Conservation (phyloP, 2,113 vertebrate genomes). For the Leiothrix lutea region DNA sequence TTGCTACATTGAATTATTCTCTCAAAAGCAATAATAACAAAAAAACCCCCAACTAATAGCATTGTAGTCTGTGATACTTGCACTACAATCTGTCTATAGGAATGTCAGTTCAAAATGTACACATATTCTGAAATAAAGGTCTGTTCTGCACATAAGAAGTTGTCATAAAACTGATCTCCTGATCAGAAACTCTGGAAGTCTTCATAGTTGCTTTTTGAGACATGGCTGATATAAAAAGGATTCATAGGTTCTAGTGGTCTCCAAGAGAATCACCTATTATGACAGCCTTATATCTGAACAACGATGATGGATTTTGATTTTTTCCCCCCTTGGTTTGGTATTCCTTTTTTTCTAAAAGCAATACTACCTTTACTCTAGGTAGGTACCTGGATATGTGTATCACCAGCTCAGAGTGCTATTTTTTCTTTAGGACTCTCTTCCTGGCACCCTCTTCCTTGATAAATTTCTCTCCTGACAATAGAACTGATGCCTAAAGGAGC, state of each 20-base stretch:
- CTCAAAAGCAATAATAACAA: not conserved
- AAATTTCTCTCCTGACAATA: not conserved
- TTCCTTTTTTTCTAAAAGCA: not conserved
- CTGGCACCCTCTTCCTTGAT: not conserved
- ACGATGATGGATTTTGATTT: not conserved
- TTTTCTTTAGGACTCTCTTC: not conserved
- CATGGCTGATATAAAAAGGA: not conserved
- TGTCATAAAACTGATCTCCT: not conserved
- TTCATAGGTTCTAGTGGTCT: not conserved
- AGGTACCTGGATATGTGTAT: not conserved
- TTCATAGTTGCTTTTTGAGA: not conserved
- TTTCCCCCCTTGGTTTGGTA: not conserved
- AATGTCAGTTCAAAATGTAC: not conserved
- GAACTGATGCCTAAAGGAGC: not conserved
- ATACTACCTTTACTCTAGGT: not conserved
- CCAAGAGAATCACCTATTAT: not conserved
- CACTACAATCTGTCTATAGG: not conserved
- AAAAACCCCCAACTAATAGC: not conserved
- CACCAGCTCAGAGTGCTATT: not conserved
- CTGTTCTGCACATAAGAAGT: not conserved
- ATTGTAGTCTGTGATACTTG: not conserved
- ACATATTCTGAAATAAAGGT: not conserved
- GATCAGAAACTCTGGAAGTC: not conserved
- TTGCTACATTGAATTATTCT: not conserved
- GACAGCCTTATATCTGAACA: not conserved